These are phyloP conservation scores for Amblyraja radiata DNA, from an alignment of 2,797 vertebrate species.

Conservation along the genomic window DNA sequence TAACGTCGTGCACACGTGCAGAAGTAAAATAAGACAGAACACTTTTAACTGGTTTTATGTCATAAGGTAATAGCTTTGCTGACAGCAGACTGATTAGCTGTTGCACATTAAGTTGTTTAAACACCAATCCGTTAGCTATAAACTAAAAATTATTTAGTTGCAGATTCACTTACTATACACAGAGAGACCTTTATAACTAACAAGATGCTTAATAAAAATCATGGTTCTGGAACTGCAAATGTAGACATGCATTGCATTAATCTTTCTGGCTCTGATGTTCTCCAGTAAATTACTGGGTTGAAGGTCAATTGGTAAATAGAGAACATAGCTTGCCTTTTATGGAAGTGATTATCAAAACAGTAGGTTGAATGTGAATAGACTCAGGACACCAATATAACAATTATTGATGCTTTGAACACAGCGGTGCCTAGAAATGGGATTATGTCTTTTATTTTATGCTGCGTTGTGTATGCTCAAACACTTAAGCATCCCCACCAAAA, in stretches of 20 bases:
- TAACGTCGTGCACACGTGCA: not conserved
- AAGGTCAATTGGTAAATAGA: not conserved
- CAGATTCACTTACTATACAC: not conserved
- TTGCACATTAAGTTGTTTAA: constrained; percentile 10
- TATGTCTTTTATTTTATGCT: too few relatives aligned
- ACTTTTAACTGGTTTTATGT: constrained; percentile 6
- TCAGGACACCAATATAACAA: not conserved
- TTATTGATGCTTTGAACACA: not conserved
- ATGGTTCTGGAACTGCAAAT: not conserved
- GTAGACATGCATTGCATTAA: not conserved
- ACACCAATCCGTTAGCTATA: not conserved
- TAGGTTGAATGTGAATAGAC: not conserved
- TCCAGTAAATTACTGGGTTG: not conserved
- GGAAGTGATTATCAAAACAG: not conserved
- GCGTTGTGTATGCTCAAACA: too few relatives aligned
- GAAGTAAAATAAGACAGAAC: not conserved
- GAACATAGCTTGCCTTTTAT: not conserved
- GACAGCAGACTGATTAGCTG: constrained; percentile 16
- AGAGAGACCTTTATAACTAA: not conserved
- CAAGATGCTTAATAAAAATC: not conserved
- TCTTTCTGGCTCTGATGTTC: not conserved
- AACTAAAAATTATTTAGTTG: constrained; percentile 10
- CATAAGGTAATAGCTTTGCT: constrained; percentile 9
- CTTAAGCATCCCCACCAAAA: too few relatives aligned
- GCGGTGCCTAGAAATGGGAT: too few relatives aligned